Evolutionary conservation across 2,113 vertebrate species (phyloP).

Genomic region (Petrocephalus microphthalmus): DNA sequence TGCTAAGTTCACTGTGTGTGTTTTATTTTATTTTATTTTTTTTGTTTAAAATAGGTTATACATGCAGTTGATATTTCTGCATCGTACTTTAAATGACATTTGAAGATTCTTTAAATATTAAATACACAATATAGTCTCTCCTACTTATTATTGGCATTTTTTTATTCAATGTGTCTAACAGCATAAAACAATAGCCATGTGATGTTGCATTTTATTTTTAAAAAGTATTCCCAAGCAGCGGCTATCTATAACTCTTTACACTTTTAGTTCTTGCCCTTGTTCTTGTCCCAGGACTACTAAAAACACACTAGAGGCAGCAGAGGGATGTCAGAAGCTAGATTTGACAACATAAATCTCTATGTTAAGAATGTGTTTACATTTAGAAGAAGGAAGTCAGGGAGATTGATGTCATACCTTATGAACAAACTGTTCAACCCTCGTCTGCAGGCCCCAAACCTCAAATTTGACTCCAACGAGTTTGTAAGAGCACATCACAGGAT

Average conservation of each 20-base stretch:
- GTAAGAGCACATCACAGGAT: constrained; percentile 68
- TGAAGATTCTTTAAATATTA: not conserved
- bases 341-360: not conserved
- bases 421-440: constrained; percentile 60
- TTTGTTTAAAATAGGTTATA: not conserved
- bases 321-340: not conserved
- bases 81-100: not conserved
- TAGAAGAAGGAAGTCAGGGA: not conserved
- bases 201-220: not conserved
- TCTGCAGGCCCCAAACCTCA: constrained; percentile 69
- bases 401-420: constrained; percentile 52
- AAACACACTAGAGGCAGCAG: not conserved
- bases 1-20: not conserved
- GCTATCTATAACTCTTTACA: not conserved
- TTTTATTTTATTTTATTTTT: not conserved
- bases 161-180: not conserved
- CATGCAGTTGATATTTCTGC: not conserved
- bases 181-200: not conserved
- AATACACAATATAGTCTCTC: not conserved
- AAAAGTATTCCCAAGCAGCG: not conserved
- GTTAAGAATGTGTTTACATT: not conserved
- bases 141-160: not conserved
- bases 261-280: not conserved
- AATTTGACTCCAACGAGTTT: constrained; percentile 67
- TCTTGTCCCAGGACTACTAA: not conserved